A percentile compares a stretch with the other conserved stretches of the same genome.
Evolutionary conservation across 2,888 invertebrate genomes (phyloP).

Genomic region (Sinopyrophorus schimmeli): DNA sequence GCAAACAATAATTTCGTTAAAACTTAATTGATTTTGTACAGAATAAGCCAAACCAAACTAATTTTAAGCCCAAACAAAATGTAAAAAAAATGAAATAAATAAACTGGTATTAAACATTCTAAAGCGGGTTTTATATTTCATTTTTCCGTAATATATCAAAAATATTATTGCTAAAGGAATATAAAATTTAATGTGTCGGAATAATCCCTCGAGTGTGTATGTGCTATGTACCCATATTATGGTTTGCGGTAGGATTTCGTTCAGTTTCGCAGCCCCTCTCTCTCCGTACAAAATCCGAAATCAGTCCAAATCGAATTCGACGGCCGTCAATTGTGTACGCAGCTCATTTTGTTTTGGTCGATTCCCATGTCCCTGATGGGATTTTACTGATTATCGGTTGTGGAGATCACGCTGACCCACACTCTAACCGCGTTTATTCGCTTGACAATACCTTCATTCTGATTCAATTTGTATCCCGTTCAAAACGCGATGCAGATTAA

Average conservation of each 20-base stretch:
- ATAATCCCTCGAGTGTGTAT: slow-evolving; percentile 23
- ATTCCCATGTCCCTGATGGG: slow-evolving; percentile 25
- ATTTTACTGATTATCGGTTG: slow-evolving; percentile 30
- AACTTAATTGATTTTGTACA: too few relatives aligned
- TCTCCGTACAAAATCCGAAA: slow-evolving; percentile 22
- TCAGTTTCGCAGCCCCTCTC: slow-evolving; percentile 14
- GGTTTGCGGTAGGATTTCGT: slow-evolving; percentile 9
- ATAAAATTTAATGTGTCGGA: slow-evolving; percentile 28
- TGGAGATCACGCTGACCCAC: slow-evolving; percentile 15
- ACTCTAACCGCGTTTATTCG: slow-evolving; percentile 18
- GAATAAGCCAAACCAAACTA: too few relatives aligned
- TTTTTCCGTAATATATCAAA: slow-evolving; percentile 18
- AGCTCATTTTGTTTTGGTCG: slow-evolving; percentile 30
- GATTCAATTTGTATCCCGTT: slow-evolving; percentile 26
- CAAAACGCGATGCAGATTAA: too few relatives aligned
- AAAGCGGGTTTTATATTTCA: slow-evolving; percentile 20
- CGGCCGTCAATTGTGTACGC: slow-evolving; percentile 29
- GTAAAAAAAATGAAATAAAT: too few relatives aligned
- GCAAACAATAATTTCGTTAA: too few relatives aligned
- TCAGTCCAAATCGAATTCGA: slow-evolving; percentile 30
- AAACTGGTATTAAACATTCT: too few relatives aligned
- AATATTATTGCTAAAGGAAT: slow-evolving; percentile 21
- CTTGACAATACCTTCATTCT: slow-evolving; percentile 20
- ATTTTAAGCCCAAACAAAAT: too few relatives aligned
- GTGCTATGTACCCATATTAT: slow-evolving; percentile 1